phyloP scores from a whole-genome alignment of 2,797 vertebrate species.

The Diglossa cyanea region DNA sequence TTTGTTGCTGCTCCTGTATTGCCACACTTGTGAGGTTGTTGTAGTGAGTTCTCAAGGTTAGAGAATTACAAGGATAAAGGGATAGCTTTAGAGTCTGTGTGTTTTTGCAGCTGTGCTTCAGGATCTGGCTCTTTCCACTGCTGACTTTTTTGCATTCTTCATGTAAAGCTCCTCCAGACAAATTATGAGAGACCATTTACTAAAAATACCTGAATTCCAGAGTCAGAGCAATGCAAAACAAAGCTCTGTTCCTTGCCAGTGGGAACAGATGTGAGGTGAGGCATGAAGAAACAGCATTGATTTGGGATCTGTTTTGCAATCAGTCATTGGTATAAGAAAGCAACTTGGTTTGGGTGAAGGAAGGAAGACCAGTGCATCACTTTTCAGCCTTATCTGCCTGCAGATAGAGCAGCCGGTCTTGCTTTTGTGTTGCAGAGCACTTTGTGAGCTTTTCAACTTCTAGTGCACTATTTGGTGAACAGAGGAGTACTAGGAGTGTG shows the following conservation, averaged over 20 bases:
- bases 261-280: background rate
- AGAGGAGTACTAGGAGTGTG: background rate
- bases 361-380: background rate
- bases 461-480: background rate
- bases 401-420: background rate
- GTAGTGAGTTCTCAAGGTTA: background rate
- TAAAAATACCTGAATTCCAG: background rate
- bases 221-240: background rate
- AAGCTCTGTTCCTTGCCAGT: background rate
- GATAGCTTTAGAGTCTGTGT: background rate
- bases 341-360: background rate
- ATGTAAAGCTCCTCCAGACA: background rate
- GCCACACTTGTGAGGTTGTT: background rate
- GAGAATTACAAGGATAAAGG: background rate
- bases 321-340: background rate
- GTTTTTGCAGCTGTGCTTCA: background rate
- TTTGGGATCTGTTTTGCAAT: background rate
- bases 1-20: background rate
- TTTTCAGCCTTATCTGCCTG: background rate
- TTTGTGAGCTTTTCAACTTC: background rate
- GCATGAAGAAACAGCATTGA: background rate
- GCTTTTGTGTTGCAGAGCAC: background rate
- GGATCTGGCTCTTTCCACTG: background rate
- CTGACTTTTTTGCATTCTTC: background rate
- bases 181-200: background rate